A percentile compares a stretch with the other conserved stretches of the same genome.
These are phyloP conservation scores for Cichladusa arquata DNA, from an alignment of 2,113 vertebrate species.

Conservation along the genomic window DNA sequence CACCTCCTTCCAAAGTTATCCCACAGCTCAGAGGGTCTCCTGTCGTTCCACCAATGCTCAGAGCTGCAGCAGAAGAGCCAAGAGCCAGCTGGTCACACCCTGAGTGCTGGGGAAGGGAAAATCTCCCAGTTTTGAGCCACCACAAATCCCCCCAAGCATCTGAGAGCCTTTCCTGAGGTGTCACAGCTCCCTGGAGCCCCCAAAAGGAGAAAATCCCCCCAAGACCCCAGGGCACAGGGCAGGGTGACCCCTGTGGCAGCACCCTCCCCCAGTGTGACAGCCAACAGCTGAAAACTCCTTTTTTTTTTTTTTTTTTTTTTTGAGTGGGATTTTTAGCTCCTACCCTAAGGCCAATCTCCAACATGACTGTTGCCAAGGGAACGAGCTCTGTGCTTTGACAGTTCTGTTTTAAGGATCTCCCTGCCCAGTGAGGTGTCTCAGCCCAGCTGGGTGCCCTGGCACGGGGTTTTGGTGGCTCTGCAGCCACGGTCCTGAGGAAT, in stretches of 20 bases:
- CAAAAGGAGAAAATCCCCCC: neutral
- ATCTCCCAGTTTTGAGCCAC: neutral
- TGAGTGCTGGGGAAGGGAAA: neutral
- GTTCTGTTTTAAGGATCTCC: constrained; percentile 46
- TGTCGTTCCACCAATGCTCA: neutral
- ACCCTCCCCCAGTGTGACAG: neutral
- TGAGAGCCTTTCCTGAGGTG: accelerated
- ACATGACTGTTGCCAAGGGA: constrained; percentile 54
- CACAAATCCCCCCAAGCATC: accelerated
- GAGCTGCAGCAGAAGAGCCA: neutral
- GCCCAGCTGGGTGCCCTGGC: neutral
- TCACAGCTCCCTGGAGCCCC: neutral
- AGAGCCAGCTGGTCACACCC: neutral
- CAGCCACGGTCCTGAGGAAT: neutral
- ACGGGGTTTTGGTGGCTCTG: neutral
- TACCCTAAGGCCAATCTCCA: constrained; percentile 43
- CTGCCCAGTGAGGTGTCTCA: constrained; percentile 19
- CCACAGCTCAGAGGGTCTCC: accelerated
- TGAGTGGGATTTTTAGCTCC: constrained; percentile 17
- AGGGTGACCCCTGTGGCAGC: neutral
- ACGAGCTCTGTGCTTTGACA: constrained; percentile 44
- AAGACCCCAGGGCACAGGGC: neutral
- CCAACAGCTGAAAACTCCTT: neutral
- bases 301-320: neutral
- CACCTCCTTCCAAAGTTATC: neutral